Evolutionary conservation across 1,140 invertebrate species (phyloP).

Genomic region (Halyomorpha halys): DNA sequence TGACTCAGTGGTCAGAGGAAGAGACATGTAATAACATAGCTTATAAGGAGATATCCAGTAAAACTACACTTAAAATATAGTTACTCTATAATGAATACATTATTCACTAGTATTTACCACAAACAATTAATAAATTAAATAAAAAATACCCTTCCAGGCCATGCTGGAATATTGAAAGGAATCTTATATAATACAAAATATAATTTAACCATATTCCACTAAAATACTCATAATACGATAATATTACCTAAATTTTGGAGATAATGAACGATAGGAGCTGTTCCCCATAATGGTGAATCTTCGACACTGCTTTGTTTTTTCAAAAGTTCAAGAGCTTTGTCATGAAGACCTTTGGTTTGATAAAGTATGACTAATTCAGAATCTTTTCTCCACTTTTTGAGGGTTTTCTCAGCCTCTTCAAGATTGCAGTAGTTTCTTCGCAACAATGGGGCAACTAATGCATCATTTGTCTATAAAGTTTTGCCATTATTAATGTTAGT

Average conservation of each 20-base stretch:
- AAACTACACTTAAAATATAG: too few relatives aligned
- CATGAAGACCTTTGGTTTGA: constrained; percentile 75
- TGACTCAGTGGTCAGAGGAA: too few relatives aligned
- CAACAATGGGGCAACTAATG: constrained; percentile 77
- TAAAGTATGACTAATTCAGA: constrained; percentile 93
- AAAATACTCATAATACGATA: background rate
- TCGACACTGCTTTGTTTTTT: constrained; percentile 64
- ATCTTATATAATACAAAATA: too few relatives aligned
- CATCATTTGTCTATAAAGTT: constrained; percentile 73
- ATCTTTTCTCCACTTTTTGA: constrained; percentile 77
- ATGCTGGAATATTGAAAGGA: too few relatives aligned
- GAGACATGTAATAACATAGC: too few relatives aligned
- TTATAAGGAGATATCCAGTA: too few relatives aligned
- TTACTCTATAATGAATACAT: too few relatives aligned
- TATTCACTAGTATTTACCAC: too few relatives aligned
- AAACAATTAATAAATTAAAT: too few relatives aligned
- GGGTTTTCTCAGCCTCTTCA: constrained; percentile 82
- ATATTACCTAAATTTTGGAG: constrained; percentile 72
- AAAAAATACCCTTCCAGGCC: too few relatives aligned
- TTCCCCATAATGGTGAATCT: constrained; percentile 68
- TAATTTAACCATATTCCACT: too few relatives aligned
- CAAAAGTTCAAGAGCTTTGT: constrained; percentile 80
- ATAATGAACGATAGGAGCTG: constrained; percentile 78
- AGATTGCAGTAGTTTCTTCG: constrained; percentile 91
- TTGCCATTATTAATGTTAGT: too few relatives aligned